These are phyloP conservation scores for Brachionus rotundiformis DNA, from an alignment of 1,140 invertebrate species.

Conservation along the genomic window DNA sequence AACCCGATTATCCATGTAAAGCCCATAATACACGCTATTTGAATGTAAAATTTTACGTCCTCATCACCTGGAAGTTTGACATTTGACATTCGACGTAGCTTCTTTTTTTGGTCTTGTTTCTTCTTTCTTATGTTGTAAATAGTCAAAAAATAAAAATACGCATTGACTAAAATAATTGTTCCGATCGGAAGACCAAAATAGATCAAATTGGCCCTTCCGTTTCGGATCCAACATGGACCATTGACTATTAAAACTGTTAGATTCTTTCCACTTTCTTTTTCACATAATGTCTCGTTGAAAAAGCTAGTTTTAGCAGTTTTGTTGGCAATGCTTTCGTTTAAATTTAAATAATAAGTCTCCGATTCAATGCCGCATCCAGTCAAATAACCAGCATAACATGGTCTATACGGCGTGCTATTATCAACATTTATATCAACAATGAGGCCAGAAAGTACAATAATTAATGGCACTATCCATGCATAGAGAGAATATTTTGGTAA, in stretches of 20 bases:
- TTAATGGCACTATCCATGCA: conserved; percentile 66
- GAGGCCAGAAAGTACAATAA: conserved; percentile 65
- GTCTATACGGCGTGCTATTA: conserved; percentile 53
- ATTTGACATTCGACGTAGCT: background rate
- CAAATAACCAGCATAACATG: conserved; percentile 54
- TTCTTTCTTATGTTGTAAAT: conserved; percentile 66
- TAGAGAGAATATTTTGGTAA: conserved; percentile 67
- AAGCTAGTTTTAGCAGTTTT: background rate
- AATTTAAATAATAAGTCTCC: background rate
- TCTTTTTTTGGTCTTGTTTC: conserved; percentile 54
- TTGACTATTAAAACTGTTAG: conserved; percentile 53
- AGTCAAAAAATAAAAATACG: conserved; percentile 60
- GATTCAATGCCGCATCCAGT: conserved; percentile 47
- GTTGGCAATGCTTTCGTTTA: background rate
- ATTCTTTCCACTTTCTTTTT: background rate
- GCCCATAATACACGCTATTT: conserved; percentile 66
- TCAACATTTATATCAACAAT: conserved; percentile 65
- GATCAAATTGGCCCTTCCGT: conserved; percentile 58
- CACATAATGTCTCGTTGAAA: background rate
- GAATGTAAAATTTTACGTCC: conserved; percentile 68
- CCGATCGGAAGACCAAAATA: conserved; percentile 63
- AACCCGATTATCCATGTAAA: conserved; percentile 65
- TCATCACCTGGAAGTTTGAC: conserved; percentile 55
- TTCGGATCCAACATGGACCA: conserved; percentile 66
- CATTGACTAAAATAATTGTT: conserved; percentile 60